Base-by-base conservation (phyloP, 1,140 invertebrate genomes). In the Branchinecta lindahli region DNA sequence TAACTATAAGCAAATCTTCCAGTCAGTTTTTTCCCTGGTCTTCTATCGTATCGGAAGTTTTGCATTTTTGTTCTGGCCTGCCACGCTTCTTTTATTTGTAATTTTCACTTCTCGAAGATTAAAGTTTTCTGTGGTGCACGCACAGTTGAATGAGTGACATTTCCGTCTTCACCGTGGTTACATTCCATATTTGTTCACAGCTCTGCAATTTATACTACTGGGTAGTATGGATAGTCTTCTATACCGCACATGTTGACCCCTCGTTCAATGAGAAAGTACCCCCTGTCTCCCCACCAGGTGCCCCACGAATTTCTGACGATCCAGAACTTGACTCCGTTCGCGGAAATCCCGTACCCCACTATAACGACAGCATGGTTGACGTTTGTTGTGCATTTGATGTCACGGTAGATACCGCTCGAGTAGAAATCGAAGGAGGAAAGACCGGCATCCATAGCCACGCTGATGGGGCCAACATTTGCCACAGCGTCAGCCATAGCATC, bases 281-380 rank as follows among this genome's bases (percentile, higher is more conserved):
- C 82, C 15, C 75, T 44, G 67, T 75, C 71, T 67, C 81, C 81
- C 81, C 81, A 83, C 7, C 70, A 69, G 20, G 68, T 66, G 8
- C 80, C 80, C 80, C 81, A 83, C 70, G 75, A 76, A 77, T 85
- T 86, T 75, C 85, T 85, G 20, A 85, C 78, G 12, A 85, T 75
- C 84, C 84, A 85, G 73, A 84, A 85, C 66, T 81, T 77, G 52
- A 74, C 46, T 0, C 74, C 75, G 21, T 72, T 69, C 8, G 33
- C 20, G 8, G 52, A 66, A 15, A 15, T 61, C 10, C 61, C 71
- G 15, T 66, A 72, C 9, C 71, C 71, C 15, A 71, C 70, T 33
- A 71, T 71, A 9, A 46, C 70, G 5, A 71, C 46, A 8, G 66
- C 45, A 44, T 71, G 70, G 46, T 71, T 47, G 12, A 71, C 70